Evolutionary conservation across 2,888 invertebrate species (phyloP).

Genomic region (Eupithecia tripunctaria): DNA sequence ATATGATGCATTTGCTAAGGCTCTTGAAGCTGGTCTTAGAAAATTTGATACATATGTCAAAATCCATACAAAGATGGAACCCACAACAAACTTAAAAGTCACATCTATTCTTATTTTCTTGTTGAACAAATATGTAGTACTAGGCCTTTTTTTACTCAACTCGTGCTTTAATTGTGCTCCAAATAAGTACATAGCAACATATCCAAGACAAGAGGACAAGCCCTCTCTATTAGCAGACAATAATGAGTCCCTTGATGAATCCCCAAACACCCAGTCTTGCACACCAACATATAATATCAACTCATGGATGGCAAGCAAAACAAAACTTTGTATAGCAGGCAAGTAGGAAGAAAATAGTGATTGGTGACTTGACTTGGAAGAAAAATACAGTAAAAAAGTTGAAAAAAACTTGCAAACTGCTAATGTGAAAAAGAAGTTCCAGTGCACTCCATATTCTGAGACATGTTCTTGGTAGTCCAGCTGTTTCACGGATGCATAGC

Average conservation of each 20-base stretch:
- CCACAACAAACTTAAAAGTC: slow-evolving; percentile 30
- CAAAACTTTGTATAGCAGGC: slow-evolving; percentile 82
- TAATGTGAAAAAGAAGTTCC: slow-evolving; percentile 99
- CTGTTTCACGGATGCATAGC: slow-evolving; percentile 85
- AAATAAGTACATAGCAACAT: slow-evolving; percentile 91
- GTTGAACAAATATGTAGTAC: slow-evolving; percentile 9
- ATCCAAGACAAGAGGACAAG: slow-evolving; percentile 92
- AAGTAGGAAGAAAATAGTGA: not conserved
- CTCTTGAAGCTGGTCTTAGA: slow-evolving; percentile 88
- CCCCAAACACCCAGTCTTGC: slow-evolving; percentile 88
- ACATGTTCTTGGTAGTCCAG: slow-evolving; percentile 94
- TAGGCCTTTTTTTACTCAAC: slow-evolving; percentile 65
- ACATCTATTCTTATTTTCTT: slow-evolving; percentile 24
- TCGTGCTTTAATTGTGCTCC: slow-evolving; percentile 87
- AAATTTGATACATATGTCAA: slow-evolving; percentile 76
- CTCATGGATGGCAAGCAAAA: slow-evolving; percentile 87
- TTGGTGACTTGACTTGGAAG: not conserved
- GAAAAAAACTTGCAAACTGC: slow-evolving; percentile 91
- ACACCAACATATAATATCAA: slow-evolving; percentile 85
- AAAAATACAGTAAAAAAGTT: slow-evolving; percentile 83
- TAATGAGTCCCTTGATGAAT: slow-evolving; percentile 83
- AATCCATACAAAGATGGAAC: slow-evolving; percentile 67
- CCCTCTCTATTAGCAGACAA: slow-evolving; percentile 96
- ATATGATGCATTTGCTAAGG: slow-evolving; percentile 93
- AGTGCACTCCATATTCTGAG: slow-evolving; percentile 97